Conservation (phyloP, 2,797 vertebrate genomes). For the Rousettus madagascariensis region DNA sequence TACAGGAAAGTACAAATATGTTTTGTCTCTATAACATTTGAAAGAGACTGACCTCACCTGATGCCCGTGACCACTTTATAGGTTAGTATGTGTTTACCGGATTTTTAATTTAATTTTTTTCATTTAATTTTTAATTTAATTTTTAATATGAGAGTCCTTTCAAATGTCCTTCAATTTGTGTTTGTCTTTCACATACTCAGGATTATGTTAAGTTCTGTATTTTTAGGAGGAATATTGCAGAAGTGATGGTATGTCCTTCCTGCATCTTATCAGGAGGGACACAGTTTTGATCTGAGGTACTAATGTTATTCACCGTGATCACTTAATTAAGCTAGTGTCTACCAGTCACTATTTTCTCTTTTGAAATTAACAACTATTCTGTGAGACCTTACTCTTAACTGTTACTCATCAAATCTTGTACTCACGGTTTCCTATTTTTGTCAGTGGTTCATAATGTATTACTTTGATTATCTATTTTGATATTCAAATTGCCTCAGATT, state of each 20-base stretch:
- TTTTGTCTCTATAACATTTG: neutral
- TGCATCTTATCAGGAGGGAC: neutral
- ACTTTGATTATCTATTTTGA: neutral
- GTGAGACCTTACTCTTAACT: neutral
- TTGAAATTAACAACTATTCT: conserved; percentile 17
- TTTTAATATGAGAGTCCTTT: neutral
- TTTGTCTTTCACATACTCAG: conserved; percentile 33
- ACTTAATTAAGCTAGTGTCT: neutral
- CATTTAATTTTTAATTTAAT: no score
- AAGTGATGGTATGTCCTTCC: neutral
- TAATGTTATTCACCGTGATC: neutral
- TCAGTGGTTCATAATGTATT: neutral
- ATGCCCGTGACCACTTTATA: neutral
- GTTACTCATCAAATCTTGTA: neutral
- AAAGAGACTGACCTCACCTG: neutral
- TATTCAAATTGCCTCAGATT: neutral
- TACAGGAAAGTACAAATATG: neutral
- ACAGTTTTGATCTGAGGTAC: neutral
- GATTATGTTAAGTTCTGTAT: conserved; percentile 4
- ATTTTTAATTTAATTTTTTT: neutral
- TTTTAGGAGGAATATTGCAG: neutral
- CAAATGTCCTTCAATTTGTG: neutral
- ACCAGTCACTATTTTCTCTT: neutral
- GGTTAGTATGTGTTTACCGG: neutral
- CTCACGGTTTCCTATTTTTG: neutral